These are phyloP conservation scores for Plumapathes pennacea DNA, from an alignment of 92 coral and sea anemone genomes.

Conservation along the genomic window DNA sequence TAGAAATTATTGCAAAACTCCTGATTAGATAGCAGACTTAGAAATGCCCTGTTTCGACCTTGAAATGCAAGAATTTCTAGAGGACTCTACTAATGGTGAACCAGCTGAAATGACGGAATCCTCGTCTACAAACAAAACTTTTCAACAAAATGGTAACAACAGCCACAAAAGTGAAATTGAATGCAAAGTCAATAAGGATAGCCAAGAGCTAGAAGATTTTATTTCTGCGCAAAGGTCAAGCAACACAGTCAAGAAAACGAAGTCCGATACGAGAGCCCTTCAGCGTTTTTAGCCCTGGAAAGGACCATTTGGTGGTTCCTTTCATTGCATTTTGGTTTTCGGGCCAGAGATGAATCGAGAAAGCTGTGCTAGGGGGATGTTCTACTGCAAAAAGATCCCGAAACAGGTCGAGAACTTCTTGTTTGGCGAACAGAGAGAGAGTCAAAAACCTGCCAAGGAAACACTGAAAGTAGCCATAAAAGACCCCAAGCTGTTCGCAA, in stretches of 20 bases:
- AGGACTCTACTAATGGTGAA: too few species aligned
- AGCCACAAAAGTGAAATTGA: neutral
- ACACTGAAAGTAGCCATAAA: conserved; percentile 3
- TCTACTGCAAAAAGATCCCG: conserved; percentile 9
- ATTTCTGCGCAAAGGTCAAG: conserved; percentile 12
- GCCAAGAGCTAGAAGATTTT: conserved; percentile 15
- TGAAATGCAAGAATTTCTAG: too few species aligned
- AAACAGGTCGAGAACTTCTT: conserved; percentile 15
- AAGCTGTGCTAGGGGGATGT: conserved; percentile 34
- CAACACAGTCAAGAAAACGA: conserved; percentile 10
- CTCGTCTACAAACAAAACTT: too few species aligned
- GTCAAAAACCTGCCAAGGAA: conserved; percentile 18
- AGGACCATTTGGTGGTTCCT: conserved; percentile 23
- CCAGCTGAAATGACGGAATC: too few species aligned
- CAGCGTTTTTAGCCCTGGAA: conserved; percentile 9
- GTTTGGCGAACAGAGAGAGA: conserved; percentile 24
- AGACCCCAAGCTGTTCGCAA: conserved; percentile 8
- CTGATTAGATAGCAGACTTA: too few species aligned
- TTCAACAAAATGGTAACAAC: neutral
- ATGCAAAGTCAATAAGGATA: conserved; percentile 12
- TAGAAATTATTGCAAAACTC: too few species aligned
- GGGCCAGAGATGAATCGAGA: conserved; percentile 23
- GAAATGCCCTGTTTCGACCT: too few species aligned
- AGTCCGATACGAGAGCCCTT: conserved; percentile 6
- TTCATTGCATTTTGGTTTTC: conserved; percentile 36